phyloP scores from a whole-genome alignment of 2,888 invertebrate genomes.

The Eupithecia centaureata region DNA sequence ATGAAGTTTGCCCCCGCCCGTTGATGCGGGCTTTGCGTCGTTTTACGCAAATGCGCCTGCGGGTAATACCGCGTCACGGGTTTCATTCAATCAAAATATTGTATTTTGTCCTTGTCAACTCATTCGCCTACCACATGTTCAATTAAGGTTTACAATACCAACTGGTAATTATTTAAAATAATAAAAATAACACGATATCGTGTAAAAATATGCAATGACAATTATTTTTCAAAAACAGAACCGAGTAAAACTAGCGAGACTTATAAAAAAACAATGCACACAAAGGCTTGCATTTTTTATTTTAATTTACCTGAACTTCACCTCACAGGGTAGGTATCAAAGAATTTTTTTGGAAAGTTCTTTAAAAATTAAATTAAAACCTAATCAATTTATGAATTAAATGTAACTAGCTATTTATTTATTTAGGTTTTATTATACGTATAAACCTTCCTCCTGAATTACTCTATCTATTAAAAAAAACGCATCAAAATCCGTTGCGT shows the following conservation, averaged over 20 bases:
- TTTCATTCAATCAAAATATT: conserved; percentile 2
- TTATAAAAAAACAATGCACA: too few species aligned
- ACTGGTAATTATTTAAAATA: too few species aligned
- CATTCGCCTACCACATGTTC: not conserved
- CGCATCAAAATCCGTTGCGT: too few species aligned
- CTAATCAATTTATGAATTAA: not conserved
- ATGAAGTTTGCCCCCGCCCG: conserved; percentile 1
- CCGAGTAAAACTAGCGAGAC: not conserved
- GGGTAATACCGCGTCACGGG: not conserved
- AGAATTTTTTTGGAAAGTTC: too few species aligned
- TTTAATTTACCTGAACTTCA: too few species aligned
- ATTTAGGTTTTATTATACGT: too few species aligned
- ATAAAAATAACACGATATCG: not conserved
- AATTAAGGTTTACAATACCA: not conserved
- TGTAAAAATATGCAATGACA: not conserved
- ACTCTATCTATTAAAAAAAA: too few species aligned
- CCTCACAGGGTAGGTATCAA: too few species aligned
- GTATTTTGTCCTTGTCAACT: not conserved
- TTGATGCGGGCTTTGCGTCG: conserved; percentile 1
- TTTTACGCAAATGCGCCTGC: conserved; percentile 4
- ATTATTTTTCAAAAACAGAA: not conserved
- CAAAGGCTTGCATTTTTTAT: too few species aligned
- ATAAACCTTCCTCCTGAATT: too few species aligned
- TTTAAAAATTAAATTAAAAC: too few species aligned
- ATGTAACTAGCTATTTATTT: too few species aligned